Evolutionary conservation across 2,797 vertebrate genomes (phyloP).

Genomic region (Alexandromys oeconomus): DNA sequence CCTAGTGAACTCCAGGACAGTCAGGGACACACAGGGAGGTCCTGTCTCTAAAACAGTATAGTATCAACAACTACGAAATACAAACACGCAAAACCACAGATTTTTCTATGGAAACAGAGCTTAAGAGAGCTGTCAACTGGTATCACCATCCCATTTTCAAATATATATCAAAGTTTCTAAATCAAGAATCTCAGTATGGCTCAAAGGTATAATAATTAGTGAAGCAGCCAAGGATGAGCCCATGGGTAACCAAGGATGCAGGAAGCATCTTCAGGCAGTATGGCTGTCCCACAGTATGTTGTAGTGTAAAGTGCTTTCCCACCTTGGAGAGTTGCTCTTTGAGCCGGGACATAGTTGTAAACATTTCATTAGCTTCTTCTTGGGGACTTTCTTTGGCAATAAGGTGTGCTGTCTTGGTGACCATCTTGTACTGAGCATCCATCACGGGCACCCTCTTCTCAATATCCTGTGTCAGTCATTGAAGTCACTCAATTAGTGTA

Average conservation of each 20-base stretch:
- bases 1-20: background rate
- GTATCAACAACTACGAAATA: background rate
- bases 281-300: rapidly evolving
- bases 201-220: background rate
- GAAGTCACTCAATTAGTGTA: conserved; percentile 36
- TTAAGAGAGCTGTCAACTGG: background rate
- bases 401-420: conserved; percentile 93
- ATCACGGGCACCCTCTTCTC: conserved; percentile 95
- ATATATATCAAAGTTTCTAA: background rate
- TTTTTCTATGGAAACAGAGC: conserved; percentile 21
- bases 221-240: background rate
- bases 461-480: conserved; percentile 90
- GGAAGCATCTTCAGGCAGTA: rapidly evolving
- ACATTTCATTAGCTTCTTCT: conserved; percentile 94
- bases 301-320: background rate
- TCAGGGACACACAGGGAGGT: background rate
- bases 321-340: conserved; percentile 97
- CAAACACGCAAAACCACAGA: background rate
- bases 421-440: conserved; percentile 95
- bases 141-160: background rate
- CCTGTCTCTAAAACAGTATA: background rate
- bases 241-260: rapidly evolving
- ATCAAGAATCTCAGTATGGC: background rate
- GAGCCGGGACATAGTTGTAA: conserved; percentile 91
- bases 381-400: conserved; percentile 95